Evolutionary conservation across 2,113 vertebrate species (phyloP), one percentile per base, ranked within the genome.

Genomic region (Tylochromis polylepis): DNA sequence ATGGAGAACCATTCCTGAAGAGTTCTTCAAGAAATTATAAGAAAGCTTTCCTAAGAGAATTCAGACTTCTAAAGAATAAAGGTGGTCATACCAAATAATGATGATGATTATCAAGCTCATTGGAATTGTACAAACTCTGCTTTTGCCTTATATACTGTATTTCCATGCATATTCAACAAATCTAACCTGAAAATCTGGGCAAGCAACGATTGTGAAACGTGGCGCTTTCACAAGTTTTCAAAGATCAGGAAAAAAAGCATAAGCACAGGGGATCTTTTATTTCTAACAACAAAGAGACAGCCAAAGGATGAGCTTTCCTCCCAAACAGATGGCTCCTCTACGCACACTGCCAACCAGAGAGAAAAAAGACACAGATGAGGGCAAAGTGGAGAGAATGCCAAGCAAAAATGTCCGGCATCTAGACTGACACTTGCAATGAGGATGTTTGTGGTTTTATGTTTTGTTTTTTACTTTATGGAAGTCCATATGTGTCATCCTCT

Each of bases 281-380:
- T 84, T 82, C 49, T 16, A 14, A 79, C 56, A 82, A 70, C 31
- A 89, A 55, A 82, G 81, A 85, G 65, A 4, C 59, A 83, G 87
- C 86, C 78, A 89, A 81, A 84, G 81, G 79, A 84, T 36, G 20
- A 62, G 72, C 77, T 86, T 57, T 85, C 80, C 78, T 85, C 78
- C 58, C 83, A 43, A 80, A 82, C 91, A 90, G 89, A 90, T 89
- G 92, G 90, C 59, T 59, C 60, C 81, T 90, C 72, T 82, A 86
- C 53, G 6, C 49, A 24, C 46, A 7, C 38, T 79, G 85, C 55
- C 79, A 86, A 87, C 24, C 77, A 20, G 77, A 59, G 57, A 88
- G 79, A 75, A 75, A 65, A 55, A 80, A 80, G 62, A 75, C 70
- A 75, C 81, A 78, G 60, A 67, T 24, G 34, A 85, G 82, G 81